Evolutionary conservation across 2,113 vertebrate genomes (phyloP), one percentile per base, ranked within the genome.

Genomic region (Cyrtonyx montezumae): DNA sequence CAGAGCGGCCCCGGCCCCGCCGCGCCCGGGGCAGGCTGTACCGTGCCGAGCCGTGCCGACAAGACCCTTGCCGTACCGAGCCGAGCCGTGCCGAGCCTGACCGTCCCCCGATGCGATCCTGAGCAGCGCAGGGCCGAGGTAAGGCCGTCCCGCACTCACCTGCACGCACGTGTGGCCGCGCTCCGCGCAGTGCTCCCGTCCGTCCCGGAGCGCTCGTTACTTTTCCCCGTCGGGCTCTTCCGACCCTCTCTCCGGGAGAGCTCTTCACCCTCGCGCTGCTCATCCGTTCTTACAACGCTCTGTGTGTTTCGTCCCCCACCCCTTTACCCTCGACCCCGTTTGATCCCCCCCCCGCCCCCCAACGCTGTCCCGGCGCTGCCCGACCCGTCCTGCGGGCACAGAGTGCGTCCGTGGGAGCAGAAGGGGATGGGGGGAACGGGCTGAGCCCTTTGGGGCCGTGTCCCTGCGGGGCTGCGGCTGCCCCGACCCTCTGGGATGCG

Each of bases 261-360:
- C 14, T 30, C 22, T 46, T 4, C 9, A 17, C 58, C 73, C 2
- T 28, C 26, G 0, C 11, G 51, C 48, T 53, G 5, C 2, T 0
- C 56, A 55, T 85, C 22, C 16, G 25, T 87, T 20, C 10, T 84
- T 92, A 73, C 34, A 2, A 12, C 40, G 11, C 5, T 40, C 40
- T 40, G 40, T 11, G 40, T 40, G 40, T 40, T 11, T 11, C 40
- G 40, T 40, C 40, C 40, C 40, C 40, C 40, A 40, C 40, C 40
- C 40, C 11, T 9, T 40, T 40, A 9, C 40, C 37, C 37, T 10
- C 10, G 37, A 40, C 40, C n/a, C n/a, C n/a, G n/a, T n/a, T n/a
- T n/a, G n/a, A n/a, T 1, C 0, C 22, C n/a, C 3, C 28, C 14
- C 28, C 22, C 43, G 15, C 43, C 69, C 42, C n/a, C 3, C 49